These are phyloP conservation scores for Furcula furcula DNA, from an alignment of 2,888 invertebrate species.

Conservation along the genomic window DNA sequence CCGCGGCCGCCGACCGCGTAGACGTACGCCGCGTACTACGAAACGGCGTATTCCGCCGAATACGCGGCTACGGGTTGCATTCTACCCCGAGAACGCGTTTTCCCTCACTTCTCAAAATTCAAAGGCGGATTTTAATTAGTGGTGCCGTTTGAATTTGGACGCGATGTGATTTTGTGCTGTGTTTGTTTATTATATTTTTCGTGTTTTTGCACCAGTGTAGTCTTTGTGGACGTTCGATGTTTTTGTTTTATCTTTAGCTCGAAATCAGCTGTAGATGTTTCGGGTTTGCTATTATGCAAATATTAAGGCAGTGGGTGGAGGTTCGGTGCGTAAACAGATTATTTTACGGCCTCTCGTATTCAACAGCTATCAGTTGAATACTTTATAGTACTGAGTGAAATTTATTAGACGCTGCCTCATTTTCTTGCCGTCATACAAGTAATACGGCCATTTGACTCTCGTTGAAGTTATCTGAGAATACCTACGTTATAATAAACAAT, in stretches of 20 bases:
- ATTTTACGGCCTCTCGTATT: constrained; percentile 4
- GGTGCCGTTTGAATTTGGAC: constrained; percentile 45
- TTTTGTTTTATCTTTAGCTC: background rate
- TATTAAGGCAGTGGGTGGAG: constrained; percentile 7
- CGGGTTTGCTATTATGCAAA: constrained; percentile 22
- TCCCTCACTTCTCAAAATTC: constrained; percentile 30
- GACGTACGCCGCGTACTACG: constrained; percentile 56
- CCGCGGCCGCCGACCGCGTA: constrained; percentile 60
- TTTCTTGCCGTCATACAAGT: background rate
- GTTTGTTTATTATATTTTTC: constrained; percentile 20
- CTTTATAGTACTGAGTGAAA: too few species aligned
- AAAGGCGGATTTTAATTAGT: constrained; percentile 62
- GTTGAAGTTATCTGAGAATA: constrained; percentile 13
- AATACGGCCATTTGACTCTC: background rate
- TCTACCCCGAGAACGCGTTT: constrained; percentile 28
- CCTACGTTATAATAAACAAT: too few species aligned
- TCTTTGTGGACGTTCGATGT: background rate
- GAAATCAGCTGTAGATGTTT: constrained; percentile 6
- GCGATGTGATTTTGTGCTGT: constrained; percentile 39
- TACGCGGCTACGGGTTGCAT: constrained; percentile 17
- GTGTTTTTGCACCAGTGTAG: constrained; percentile 25
- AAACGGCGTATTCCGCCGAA: constrained; percentile 12
- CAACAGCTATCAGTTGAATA: too few species aligned
- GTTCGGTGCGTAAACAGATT: constrained; percentile 5
- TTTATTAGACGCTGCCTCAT: too few species aligned